Percentiles rank a stretch among this genome's conserved stretches.
phyloP scores from a whole-genome alignment of 2,113 vertebrate species.

The Melanerpes aurifrons region DNA sequence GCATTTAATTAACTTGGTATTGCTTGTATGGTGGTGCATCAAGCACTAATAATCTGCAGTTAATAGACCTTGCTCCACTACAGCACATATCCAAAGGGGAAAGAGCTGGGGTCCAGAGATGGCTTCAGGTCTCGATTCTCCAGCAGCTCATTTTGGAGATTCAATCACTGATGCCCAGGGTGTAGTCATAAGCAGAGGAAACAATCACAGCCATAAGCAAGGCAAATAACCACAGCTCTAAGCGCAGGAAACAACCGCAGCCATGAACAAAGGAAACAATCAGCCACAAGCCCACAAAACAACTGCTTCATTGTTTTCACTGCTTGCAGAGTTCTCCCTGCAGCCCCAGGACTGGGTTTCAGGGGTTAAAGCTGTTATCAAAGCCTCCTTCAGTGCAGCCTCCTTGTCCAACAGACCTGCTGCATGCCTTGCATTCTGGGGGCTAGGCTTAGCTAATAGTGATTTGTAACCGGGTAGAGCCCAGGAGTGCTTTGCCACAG shows the following conservation, averaged over 20 bases:
- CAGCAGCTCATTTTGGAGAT: neutral
- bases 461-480: neutral
- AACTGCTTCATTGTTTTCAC: neutral
- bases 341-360: neutral
- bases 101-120: neutral
- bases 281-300: neutral
- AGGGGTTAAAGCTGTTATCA: neutral
- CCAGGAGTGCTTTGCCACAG: neutral
- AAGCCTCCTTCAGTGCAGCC: neutral
- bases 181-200: neutral
- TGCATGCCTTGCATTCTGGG: neutral
- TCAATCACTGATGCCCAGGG: neutral
- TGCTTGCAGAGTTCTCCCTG: neutral
- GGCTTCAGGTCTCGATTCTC: neutral
- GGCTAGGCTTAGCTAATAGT: neutral
- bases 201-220: too few species aligned
- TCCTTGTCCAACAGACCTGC: neutral
- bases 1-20: neutral
- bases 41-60: constrained; percentile 2
- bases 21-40: neutral
- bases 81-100: neutral
- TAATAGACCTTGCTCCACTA: neutral
- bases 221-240: too few species aligned
- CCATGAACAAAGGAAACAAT: too few species aligned
- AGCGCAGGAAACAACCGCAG: too few species aligned